Base-by-base conservation (phyloP, 2,113 vertebrate species). In the Falco punctatus region DNA sequence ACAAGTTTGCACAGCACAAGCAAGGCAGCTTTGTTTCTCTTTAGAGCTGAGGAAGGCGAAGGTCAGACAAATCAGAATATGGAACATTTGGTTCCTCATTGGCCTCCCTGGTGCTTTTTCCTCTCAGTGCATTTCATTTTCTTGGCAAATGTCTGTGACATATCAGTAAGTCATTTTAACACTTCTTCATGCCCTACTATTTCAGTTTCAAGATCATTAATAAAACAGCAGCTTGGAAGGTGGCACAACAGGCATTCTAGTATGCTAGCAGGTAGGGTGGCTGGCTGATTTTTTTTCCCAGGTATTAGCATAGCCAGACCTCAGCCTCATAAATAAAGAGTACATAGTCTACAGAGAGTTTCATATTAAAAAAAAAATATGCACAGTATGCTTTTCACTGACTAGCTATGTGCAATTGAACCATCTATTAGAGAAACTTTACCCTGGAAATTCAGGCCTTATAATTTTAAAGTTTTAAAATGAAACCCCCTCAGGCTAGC, bases 161-260 rank as follows among this genome's bases (percentile, higher is more conserved):
- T 91, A 97, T 96, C 96, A 97, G 92, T 95, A 95, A 97, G 97
- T 95, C 97, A 96, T 97, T 97, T 98, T 96, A 98, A 96, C 91
- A 96, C 92, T 97, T 97, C 96, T 96, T 97, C 94, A 93, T 97
- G 96, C 96, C 96, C 95, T 96, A 96, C 92, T 97, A 97, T 97
- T 97, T 98, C 96, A 93, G 85, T 96, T 98, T 98, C 95, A 96
- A 97, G 93, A 98, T 98, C 97, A 97, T 98, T 98, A 98, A 98
- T 98, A 98, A 97, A 98, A 97, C 96, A 98, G 96, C 96, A 98
- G 96, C 94, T 96, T 96, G 94, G 97, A 97, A 98, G 96, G 91
- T 91, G 92, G 92, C 91, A 96, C 97, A 96, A 96, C 95, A 96
- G 96, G 96, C 86, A 64, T 97, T 96, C 96, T 91, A 77, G 86